Base-by-base conservation (phyloP, 2,113 vertebrate species). In the Brachyhypopomus gauderio region DNA sequence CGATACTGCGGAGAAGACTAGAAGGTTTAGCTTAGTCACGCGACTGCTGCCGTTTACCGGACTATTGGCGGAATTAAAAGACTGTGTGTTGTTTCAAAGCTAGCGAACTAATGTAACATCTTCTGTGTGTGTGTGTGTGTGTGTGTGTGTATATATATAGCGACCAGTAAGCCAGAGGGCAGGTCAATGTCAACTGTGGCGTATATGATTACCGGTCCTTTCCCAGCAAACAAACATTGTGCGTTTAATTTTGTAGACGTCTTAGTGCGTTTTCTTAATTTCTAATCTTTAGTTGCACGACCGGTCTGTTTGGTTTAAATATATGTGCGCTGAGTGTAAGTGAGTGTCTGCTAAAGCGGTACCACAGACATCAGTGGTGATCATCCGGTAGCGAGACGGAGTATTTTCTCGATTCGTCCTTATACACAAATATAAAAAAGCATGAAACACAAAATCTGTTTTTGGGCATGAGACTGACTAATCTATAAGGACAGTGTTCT, bases 21-120 rank as follows among this genome's bases (percentile, higher is more conserved):
- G 52, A 55, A 73, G 2, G 75, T 85, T 86, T 58, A 88, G 91
- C 91, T 90, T 88, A 84, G 90, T 92, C 89, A 93, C 88, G 81
- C 84, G 0, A 58, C 63, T 20, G 60, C 67, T 78, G 56, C 38
- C n/a, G 22, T 74, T 56, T 20, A 25, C 36, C n/a, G 34, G 25
- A 30, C 64, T 17, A 12, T 58, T 64, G 25, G 22, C 58, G 30
- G 45, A 30, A 5, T 73, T 16, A 62, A 20, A 55, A 56, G 17
- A 30, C 4, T 20, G 17, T n/a, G 67, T 3, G 3, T 62, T 58
- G 64, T 20, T 2, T 23, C 27, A 66, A 69, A 36, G n/a, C 5
- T 14, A 19, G 20, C 36, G 4, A 9, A 20, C 69, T 30, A 41
- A 22, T n/a, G 25, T 22, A n/a, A 36, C 19, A 20, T 20, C 22